A percentile compares a stretch with the other conserved stretches of the same genome.
Evolutionary conservation across 2,113 vertebrate species (phyloP).

Genomic region (Phalacrocorax brasilianus): DNA sequence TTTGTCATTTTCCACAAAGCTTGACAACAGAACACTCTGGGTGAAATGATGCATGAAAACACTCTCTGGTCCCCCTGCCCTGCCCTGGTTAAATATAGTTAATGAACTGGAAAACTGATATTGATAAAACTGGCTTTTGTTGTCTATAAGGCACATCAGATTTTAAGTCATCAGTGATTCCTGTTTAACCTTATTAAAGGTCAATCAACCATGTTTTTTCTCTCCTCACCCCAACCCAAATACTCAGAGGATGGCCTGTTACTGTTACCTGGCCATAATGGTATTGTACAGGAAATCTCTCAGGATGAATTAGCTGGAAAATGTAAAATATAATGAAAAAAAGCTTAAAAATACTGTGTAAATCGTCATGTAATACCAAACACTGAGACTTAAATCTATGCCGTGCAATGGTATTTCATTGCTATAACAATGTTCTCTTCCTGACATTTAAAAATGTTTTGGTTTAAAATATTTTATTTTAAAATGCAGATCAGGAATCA

Average conservation of each 20-base stretch:
- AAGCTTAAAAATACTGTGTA: background rate
- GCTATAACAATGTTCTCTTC: background rate
- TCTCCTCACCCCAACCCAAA: background rate
- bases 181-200: conserved; percentile 48
- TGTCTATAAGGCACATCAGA: background rate
- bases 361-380: background rate
- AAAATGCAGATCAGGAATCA: background rate
- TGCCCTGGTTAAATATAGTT: conserved; percentile 31
- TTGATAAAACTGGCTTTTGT: conserved; percentile 41
- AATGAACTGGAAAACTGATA: conserved; percentile 65
- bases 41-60: background rate
- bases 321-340: background rate
- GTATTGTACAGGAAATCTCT: background rate
- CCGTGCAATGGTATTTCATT: background rate
- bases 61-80: background rate
- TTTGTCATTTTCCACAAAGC: conserved; percentile 28
- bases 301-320: background rate
- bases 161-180: conserved; percentile 21
- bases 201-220: background rate
- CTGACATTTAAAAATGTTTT: background rate
- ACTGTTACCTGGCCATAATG: background rate
- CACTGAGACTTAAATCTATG: background rate
- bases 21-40: background rate
- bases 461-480: background rate
- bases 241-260: background rate